Base-by-base conservation (phyloP, 2,113 vertebrate species). In the Cyanoliseus patagonus region DNA sequence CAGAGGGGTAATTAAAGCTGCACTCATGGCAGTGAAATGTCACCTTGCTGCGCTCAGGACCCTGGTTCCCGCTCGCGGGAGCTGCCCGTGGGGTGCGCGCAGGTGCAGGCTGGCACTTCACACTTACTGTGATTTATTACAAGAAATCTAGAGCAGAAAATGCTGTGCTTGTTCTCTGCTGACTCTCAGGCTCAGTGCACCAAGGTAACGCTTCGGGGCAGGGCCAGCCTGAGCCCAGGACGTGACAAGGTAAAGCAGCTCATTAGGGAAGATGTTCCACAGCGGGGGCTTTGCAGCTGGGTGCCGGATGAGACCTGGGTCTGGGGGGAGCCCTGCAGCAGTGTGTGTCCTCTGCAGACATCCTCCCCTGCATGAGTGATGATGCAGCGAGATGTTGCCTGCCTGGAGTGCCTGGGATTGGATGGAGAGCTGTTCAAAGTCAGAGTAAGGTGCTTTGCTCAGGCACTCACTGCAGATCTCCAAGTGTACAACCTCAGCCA, bases 331-430 rank as follows among this genome's bases (percentile, higher is more conserved):
- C 63, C 52, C 72, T 94, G 87, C 90, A 70, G 93, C 90, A 89
- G 79, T 2, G 44, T 2, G 28, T 92, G 96, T 94, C 95, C 93
- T 95, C 78, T 96, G 78, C 84, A 30, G 69, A 2, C 11, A 64
- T 84, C 92, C 93, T 94, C 72, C 28, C 44, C 5, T 16, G 39
- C 67, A 76, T 44, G 88, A 95, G 75, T 31, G 94, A 94, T 95
- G 96, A 95, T 95, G 94, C 96, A 91, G 96, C 44, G 76, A 94
- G 93, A 92, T 94, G 72, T 55, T 44, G 85, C 88, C 49, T 72
- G 79, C 79, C 79, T 88, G 91, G 82, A 63, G 85, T 76, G 33
- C 75, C 66, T 1, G 14, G 91, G 93, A 88, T 88, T 92, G 93
- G 93, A 46, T 33, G 86, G 83, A 67, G 86, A 88, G 63, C 80